phyloP scores from a whole-genome alignment of 2,797 vertebrate genomes.

The Clarias pachynema region DNA sequence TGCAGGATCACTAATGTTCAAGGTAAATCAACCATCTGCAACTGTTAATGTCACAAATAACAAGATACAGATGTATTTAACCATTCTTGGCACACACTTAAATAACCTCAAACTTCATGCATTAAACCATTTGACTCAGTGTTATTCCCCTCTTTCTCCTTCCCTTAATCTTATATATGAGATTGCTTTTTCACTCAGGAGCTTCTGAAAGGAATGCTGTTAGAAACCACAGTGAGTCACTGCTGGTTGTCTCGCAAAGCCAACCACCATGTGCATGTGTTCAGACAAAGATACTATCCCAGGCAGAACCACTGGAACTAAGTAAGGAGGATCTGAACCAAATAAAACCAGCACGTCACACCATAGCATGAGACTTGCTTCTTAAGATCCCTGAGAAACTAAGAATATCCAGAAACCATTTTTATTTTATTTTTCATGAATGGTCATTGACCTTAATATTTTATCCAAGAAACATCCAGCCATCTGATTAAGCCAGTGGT shows the following conservation, averaged over 20 bases:
- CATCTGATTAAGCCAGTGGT: not conserved
- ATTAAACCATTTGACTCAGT: slow-evolving; percentile 2
- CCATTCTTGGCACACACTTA: slow-evolving; percentile 10
- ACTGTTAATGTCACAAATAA: slow-evolving; percentile 42
- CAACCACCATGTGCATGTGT: slow-evolving; percentile 34
- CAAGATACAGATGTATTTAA: slow-evolving; percentile 50
- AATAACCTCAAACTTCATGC: not conserved
- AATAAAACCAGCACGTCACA: slow-evolving; percentile 26
- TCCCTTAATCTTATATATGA: slow-evolving; percentile 22
- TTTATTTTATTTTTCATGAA: slow-evolving; percentile 6
- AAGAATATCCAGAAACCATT: not conserved
- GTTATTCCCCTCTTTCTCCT: slow-evolving; percentile 21
- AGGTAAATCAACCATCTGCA: slow-evolving; percentile 23
- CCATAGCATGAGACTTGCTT: not conserved
- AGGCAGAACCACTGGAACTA: slow-evolving; percentile 12
- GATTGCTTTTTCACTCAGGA: slow-evolving; percentile 42
- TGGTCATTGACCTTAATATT: not conserved
- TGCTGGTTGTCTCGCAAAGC: slow-evolving; percentile 24
- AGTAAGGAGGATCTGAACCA: slow-evolving; percentile 24
- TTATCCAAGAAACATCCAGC: slow-evolving; percentile 2
- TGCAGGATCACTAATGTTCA: slow-evolving; percentile 46
- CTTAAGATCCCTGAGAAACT: slow-evolving; percentile 17
- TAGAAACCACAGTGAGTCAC: slow-evolving; percentile 67
- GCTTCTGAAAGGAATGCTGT: slow-evolving; percentile 58
- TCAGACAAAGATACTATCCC: slow-evolving; percentile 40